A percentile compares a stretch with the other conserved stretches of the same genome.
phyloP scores from a whole-genome alignment of 2,113 vertebrate genomes.

The Coregonus clupeaformis region DNA sequence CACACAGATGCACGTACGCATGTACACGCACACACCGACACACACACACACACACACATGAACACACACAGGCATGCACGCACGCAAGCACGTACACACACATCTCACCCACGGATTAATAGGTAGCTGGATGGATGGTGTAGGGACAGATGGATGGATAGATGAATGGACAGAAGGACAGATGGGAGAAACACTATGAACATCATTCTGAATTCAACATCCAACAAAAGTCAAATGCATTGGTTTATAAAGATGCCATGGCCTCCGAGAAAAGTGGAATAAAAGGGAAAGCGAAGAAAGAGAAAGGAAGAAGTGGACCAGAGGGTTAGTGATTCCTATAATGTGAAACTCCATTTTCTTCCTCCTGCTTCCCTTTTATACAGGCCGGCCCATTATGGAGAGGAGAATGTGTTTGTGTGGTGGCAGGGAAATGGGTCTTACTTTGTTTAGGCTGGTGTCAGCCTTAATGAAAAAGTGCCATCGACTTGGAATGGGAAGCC shows the following conservation, averaged over 20 bases:
- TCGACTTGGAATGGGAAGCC: slow-evolving; percentile 66
- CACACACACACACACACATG: too few species aligned
- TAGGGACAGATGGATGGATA: neutral
- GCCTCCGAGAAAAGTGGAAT: neutral
- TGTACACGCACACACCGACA: neutral
- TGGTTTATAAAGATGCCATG: slow-evolving; percentile 37
- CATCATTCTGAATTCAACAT: neutral
- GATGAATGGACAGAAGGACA: slow-evolving; percentile 8
- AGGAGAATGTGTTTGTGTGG: slow-evolving; percentile 63
- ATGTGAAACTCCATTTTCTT: slow-evolving; percentile 74
- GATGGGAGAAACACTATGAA: neutral
- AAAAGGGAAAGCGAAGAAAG: neutral
- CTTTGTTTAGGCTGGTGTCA: slow-evolving; percentile 78
- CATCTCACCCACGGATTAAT: neutral
- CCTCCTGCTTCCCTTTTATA: slow-evolving; percentile 70
- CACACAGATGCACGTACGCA: neutral
- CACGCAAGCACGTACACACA: neutral
- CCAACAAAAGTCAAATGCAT: slow-evolving; percentile 31
- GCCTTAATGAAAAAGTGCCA: slow-evolving; percentile 77
- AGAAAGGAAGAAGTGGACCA: slow-evolving; percentile 37
- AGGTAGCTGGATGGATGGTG: slow-evolving; percentile 6
- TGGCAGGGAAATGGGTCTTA: slow-evolving; percentile 68
- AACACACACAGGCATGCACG: too few species aligned
- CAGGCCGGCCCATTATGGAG: slow-evolving; percentile 66
- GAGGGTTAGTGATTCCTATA: slow-evolving; percentile 67